Percentiles rank a stretch among this genome's conserved stretches.
These are phyloP conservation scores for Cygnus buccinator DNA, from an alignment of 2,113 vertebrate genomes.

Conservation along the genomic window DNA sequence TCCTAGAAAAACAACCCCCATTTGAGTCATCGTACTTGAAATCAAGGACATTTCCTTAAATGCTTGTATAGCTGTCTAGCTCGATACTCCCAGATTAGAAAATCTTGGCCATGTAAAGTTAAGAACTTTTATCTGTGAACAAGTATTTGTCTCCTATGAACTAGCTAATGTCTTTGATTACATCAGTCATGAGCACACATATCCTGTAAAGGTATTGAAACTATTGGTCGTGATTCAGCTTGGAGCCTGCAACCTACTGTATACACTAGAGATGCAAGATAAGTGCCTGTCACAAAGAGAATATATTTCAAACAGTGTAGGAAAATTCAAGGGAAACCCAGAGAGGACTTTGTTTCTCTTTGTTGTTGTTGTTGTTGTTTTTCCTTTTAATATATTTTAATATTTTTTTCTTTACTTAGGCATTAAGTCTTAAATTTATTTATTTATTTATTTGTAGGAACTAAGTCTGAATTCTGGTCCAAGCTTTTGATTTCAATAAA, in stretches of 20 bases:
- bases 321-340: background rate
- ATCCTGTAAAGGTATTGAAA: background rate
- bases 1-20: background rate
- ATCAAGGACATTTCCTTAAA: background rate
- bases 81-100: background rate
- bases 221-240: background rate
- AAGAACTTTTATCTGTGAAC: background rate
- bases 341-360: background rate
- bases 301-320: background rate
- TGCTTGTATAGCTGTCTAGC: background rate
- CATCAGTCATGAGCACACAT: background rate
- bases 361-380: too few species aligned
- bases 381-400: background rate
- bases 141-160: rapidly evolving
- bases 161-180: background rate
- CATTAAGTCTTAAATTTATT: background rate
- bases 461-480: background rate
- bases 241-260: background rate
- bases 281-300: background rate
- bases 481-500: background rate
- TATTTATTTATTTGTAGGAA: background rate
- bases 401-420: background rate
- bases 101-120: background rate
- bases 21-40: background rate
- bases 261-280: background rate